Conservation (phyloP, 2,797 vertebrate genomes). For the Varecia variegata region DNA sequence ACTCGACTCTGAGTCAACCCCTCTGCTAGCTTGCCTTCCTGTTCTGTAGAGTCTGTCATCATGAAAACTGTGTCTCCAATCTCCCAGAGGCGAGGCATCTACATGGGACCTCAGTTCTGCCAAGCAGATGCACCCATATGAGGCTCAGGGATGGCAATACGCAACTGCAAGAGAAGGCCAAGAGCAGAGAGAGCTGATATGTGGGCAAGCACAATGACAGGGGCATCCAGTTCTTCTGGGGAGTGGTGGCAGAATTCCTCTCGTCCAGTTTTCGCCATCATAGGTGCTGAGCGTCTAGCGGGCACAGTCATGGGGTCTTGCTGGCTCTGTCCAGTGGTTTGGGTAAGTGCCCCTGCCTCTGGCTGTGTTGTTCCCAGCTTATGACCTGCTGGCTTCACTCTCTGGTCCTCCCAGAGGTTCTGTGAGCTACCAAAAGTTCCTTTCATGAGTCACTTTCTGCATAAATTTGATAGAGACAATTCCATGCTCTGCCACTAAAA, state of each 20-base stretch:
- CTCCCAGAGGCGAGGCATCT: neutral
- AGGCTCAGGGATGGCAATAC: too few relatives aligned
- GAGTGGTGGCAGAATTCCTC: neutral
- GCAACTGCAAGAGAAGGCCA: neutral
- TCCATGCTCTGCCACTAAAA: neutral
- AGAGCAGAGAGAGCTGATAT: neutral
- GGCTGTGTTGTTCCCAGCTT: neutral
- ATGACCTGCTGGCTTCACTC: neutral
- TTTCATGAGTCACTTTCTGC: neutral
- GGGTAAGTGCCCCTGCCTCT: neutral
- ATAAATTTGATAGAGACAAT: neutral
- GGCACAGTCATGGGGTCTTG: accelerated
- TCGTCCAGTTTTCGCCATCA: neutral
- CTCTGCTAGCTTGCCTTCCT: neutral
- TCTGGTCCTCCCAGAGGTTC: neutral
- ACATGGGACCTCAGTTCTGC: neutral
- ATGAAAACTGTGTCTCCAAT: neutral
- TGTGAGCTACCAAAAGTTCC: neutral
- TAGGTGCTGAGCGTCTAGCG: neutral
- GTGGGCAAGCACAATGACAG: too few relatives aligned
- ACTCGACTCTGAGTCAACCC: neutral
- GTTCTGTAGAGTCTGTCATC: neutral
- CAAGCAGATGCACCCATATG: neutral
- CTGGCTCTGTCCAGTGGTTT: neutral
- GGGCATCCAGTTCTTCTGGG: neutral